These are phyloP conservation scores for Tetheella fluctuosa DNA, from an alignment of 2,888 invertebrate genomes.

Conservation along the genomic window DNA sequence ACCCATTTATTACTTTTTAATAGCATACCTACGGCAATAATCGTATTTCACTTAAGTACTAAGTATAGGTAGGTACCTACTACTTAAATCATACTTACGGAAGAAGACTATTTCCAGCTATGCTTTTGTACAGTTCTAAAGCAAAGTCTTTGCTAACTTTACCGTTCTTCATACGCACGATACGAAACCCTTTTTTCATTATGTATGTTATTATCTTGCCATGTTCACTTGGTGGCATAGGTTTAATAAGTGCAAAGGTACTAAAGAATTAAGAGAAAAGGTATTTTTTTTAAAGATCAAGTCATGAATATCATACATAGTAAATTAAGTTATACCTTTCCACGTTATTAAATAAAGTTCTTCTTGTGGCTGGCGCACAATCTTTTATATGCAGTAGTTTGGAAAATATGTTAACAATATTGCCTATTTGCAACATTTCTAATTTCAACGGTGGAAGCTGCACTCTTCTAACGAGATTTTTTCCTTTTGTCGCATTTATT, in stretches of 20 bases:
- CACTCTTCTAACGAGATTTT: slow-evolving; percentile 86
- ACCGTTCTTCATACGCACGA: slow-evolving; percentile 90
- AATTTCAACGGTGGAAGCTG: slow-evolving; percentile 85
- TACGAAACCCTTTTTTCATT: slow-evolving; percentile 84
- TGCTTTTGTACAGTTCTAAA: slow-evolving; percentile 84
- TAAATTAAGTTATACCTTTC: slow-evolving; percentile 81
- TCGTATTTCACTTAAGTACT: no score
- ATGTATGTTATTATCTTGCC: slow-evolving; percentile 91
- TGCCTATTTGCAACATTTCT: slow-evolving; percentile 89
- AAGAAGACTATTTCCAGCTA: slow-evolving; percentile 83
- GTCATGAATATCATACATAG: no score
- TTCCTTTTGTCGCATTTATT: slow-evolving; percentile 84
- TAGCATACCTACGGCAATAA: no score
- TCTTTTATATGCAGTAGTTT: slow-evolving; percentile 87
- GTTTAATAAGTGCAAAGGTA: slow-evolving; percentile 92
- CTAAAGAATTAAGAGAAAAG: slow-evolving; percentile 65
- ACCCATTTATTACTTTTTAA: background rate
- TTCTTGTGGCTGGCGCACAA: slow-evolving; percentile 88
- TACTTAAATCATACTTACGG: slow-evolving; percentile 84
- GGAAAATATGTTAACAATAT: slow-evolving; percentile 89
- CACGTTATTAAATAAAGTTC: slow-evolving; percentile 83
- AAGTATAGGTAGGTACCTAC: no score
- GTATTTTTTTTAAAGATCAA: no score
- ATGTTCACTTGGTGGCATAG: slow-evolving; percentile 87
- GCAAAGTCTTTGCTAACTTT: slow-evolving; percentile 87